These are phyloP conservation scores for Dasypolia templi DNA, from an alignment of 2,888 invertebrate genomes.

Conservation along the genomic window DNA sequence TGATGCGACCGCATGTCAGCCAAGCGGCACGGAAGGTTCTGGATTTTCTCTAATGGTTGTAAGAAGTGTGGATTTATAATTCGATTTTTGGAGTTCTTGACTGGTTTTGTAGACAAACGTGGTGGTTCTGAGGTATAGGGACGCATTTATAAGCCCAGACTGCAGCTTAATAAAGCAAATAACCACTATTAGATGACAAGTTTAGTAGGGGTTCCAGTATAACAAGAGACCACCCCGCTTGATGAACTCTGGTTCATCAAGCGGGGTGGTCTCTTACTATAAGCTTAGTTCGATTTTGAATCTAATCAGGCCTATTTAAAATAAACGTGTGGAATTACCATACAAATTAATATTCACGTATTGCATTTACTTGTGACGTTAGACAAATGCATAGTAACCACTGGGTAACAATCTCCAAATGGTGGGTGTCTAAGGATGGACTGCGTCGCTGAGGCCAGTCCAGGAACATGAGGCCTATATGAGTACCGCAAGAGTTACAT, in stretches of 20 bases:
- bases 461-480: not conserved
- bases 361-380: not conserved
- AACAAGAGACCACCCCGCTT: not conserved
- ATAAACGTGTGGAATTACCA: not conserved
- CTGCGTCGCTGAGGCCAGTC: not conserved
- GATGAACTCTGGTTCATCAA: not conserved
- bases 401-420: not conserved
- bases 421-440: not conserved
- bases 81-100: not conserved
- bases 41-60: not conserved
- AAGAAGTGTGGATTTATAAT: conserved; percentile 3
- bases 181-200: not conserved
- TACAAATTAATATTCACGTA: no score
- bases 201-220: not conserved
- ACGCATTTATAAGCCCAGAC: not conserved
- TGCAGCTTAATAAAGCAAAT: not conserved
- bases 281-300: not conserved
- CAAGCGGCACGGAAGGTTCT: conserved; percentile 3
- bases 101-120: not conserved
- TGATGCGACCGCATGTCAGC: conserved; percentile 26
- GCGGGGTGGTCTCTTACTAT: no score
- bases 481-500: not conserved
- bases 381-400: not conserved
- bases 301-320: not conserved
- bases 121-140: not conserved